Conservation (phyloP, 2,797 vertebrate genomes). For the Acanthopagrus latus region DNA sequence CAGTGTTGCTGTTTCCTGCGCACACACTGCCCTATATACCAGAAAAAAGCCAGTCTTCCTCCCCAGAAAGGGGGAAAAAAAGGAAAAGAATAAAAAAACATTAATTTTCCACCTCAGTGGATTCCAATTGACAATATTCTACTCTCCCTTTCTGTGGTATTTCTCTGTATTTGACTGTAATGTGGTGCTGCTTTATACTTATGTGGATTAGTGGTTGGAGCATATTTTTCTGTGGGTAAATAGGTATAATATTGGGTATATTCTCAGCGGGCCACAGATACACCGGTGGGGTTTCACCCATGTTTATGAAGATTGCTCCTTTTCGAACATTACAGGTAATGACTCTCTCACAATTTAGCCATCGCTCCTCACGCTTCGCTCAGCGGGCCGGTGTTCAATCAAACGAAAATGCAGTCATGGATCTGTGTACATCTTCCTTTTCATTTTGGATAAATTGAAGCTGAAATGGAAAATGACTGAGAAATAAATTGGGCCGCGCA, state of each 20-base stretch:
- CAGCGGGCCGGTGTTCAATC: slow-evolving; percentile 59
- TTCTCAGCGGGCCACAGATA: slow-evolving; percentile 48
- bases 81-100: slow-evolving; percentile 47
- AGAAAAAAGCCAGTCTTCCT: slow-evolving; percentile 54
- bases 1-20: slow-evolving; percentile 72
- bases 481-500: slow-evolving; percentile 45
- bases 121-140: slow-evolving; percentile 75
- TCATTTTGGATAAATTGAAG: slow-evolving; percentile 61
- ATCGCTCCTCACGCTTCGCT: slow-evolving; percentile 29
- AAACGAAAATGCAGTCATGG: slow-evolving; percentile 46
- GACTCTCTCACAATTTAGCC: slow-evolving; percentile 53
- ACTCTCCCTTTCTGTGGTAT: slow-evolving; percentile 55
- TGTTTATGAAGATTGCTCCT: slow-evolving; percentile 20
- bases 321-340: slow-evolving; percentile 29
- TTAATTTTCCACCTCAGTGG: slow-evolving; percentile 79
- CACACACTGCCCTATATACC: slow-evolving; percentile 71
- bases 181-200: slow-evolving; percentile 43
- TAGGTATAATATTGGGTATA: slow-evolving; percentile 62
- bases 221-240: slow-evolving; percentile 62
- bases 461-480: slow-evolving; percentile 61
- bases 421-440: slow-evolving; percentile 60
- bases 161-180: slow-evolving; percentile 67
- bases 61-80: slow-evolving; percentile 13
- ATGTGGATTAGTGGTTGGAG: slow-evolving; percentile 57
- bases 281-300: slow-evolving; percentile 22